Base-by-base conservation (phyloP, 2,888 invertebrate species). In the Microctonus aethiopoides region DNA sequence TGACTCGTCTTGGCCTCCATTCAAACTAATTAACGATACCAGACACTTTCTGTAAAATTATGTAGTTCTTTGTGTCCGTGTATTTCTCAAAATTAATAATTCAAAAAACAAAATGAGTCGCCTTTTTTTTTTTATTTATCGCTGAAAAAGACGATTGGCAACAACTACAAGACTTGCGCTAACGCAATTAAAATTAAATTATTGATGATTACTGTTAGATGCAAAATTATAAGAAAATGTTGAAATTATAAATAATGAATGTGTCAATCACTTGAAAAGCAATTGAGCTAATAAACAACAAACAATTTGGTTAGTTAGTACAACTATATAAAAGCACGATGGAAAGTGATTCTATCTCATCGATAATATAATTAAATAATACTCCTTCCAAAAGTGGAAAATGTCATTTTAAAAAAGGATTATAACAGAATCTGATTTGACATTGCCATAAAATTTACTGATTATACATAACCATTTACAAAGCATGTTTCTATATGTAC, bases 1-100 rank as follows among this genome's bases (percentile, higher is more conserved):
- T 96, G 96, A 93, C 93, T 85, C 92, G 94, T 87, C 89, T 93
- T 87, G 93, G 88, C 71, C 80, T 88, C 68, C 86, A 83, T 71
- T 87, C 77, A 74, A 81, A 80, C 77, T 81, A 78, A 79, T 73
- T 73, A 41, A 41, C 32, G 67, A 51, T 51, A 63, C 68, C 66
- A 73, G 66, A 69, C 59, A 59, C 41, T 68, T 57, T 64, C 75
- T 77, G 76, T 78, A 77, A 78, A 75, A 78, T 74, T 77, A 80
- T 82, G 81, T 84, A 84, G 83, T 82, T 82, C 77, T 80, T 79
- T 78, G 74, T 82, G 77, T 83, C 77, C 78, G 74, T 81, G 78
- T 81, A 82, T 81, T 46, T 79, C 74, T 80, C 76, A 70, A 76
- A 67, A 68, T 78, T 78, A 76, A 75, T 78, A 75, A 74, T 77